Evolutionary conservation across 2,797 vertebrate species (phyloP), one percentile per base, ranked within the genome.

Genomic region (Hyperoplus lanceolatus): DNA sequence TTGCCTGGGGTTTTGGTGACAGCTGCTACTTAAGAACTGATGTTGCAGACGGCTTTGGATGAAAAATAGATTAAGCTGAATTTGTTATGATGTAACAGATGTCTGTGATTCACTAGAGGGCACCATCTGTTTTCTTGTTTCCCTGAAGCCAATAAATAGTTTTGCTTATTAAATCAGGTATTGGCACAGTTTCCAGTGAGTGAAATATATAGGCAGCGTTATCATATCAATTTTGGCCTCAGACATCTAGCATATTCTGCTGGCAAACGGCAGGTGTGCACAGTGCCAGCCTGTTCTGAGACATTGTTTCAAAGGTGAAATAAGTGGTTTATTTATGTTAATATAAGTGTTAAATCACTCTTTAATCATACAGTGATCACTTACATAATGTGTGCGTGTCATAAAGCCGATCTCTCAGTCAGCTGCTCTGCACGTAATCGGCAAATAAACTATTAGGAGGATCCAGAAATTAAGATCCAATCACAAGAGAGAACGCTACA

Each of bases 11-110:
- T 48, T 29, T 38, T 14, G 15, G 50, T 55, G 42, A 63, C 29
- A 55, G 21, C n/a, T 0, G 21, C 6, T 46, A 6, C 38, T 65
- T 65, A 6, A 50, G 5, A 6, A 21, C 15, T 38, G 18, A 42
- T 18, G n/a, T 51, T 43, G 39, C 59, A 36, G 71, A 13, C 36
- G 42, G 61, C 56, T 79, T 29, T 41, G 46, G 29, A 54, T 60
- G 48, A n/a, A 63, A 62, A 50, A 62, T 72, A 43, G 41, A 61
- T 75, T 16, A 15, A 0, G n/a, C 12, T 43, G 71, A 75, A 49
- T 67, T 39, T 60, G 64, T 70, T 64, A 43, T 45, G 39, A 57
- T 58, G 46, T 29, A 16, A 29, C 63, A 69, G 70, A 59, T 77
- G 64, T 38, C 41, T 5, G 39, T 38, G 21, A 46, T 62, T 62